A percentile compares a stretch with the other conserved stretches of the same genome.
Conservation (phyloP, 2,797 vertebrate genomes). For the Sus cebifrons region DNA sequence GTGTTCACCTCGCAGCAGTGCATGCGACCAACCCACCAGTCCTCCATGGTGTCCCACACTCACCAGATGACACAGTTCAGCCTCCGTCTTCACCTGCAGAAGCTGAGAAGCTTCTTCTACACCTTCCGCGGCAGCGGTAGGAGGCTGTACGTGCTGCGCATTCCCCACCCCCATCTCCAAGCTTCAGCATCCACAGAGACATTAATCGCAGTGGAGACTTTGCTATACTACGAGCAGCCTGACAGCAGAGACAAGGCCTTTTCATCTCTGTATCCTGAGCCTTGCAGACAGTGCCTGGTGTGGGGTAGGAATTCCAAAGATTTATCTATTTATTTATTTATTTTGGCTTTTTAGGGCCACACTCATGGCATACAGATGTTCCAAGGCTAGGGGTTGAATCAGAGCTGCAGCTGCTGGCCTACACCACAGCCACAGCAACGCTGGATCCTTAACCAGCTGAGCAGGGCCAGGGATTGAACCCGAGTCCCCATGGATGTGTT, state of each 20-base stretch:
- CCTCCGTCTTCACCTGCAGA: neutral
- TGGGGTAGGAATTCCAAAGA: neutral
- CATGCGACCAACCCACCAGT: neutral
- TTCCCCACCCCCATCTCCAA: neutral
- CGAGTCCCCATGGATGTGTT: too few species aligned
- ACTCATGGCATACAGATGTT: too few species aligned
- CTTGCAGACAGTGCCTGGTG: rapidly evolving
- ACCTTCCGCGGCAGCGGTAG: neutral
- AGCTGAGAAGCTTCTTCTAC: neutral
- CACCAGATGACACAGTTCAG: neutral
- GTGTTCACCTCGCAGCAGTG: neutral
- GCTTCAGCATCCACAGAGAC: neutral
- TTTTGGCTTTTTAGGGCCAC: too few species aligned
- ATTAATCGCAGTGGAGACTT: neutral
- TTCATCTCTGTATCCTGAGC: too few species aligned
- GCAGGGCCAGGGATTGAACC: too few species aligned
- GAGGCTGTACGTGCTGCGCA: neutral
- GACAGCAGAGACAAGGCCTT: neutral
- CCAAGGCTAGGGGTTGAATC: too few species aligned
- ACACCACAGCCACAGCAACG: too few species aligned
- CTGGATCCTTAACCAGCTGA: too few species aligned
- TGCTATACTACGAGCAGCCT: neutral
- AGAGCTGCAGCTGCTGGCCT: too few species aligned
- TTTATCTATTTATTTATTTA: neutral
- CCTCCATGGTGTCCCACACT: rapidly evolving